Evolutionary conservation across 2,888 invertebrate genomes (phyloP).

Genomic region (Elmis aenea): DNA sequence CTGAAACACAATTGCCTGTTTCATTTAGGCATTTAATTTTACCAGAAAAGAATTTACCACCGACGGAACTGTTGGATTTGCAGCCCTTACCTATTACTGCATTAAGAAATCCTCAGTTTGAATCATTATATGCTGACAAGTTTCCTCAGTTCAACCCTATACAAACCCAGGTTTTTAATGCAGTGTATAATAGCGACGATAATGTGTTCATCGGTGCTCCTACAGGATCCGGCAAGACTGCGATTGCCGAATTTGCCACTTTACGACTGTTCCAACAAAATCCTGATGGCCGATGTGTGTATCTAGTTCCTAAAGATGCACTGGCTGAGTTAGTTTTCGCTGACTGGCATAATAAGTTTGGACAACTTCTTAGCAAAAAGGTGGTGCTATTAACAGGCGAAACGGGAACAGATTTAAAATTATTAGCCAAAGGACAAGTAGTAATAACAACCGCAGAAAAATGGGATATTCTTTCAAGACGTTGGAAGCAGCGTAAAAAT

Average conservation of each 20-base stretch:
- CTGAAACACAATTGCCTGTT: constrained; percentile 93
- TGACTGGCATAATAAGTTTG: constrained; percentile 90
- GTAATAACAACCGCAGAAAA: constrained; percentile 96
- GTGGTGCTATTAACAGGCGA: constrained; percentile 94
- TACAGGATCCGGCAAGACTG: constrained; percentile 88
- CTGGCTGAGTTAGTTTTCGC: constrained; percentile 84
- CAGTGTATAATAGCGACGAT: constrained; percentile 96
- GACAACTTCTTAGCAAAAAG: constrained; percentile 71
- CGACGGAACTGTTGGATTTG: constrained; percentile 93
- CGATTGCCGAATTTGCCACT: constrained; percentile 94
- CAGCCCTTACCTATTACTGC: constrained; percentile 95
- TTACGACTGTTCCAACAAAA: constrained; percentile 75
- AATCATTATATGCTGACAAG: constrained; percentile 76
- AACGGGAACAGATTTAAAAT: constrained; percentile 93
- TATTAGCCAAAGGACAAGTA: constrained; percentile 89
- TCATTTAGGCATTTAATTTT: constrained; percentile 95
- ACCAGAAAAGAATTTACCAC: constrained; percentile 97
- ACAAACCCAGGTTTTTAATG: constrained; percentile 98
- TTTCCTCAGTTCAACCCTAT: constrained; percentile 97
- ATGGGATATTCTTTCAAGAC: constrained; percentile 96
- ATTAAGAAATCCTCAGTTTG: constrained; percentile 79
- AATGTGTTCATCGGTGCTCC: constrained; percentile 96
- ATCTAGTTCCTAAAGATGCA: constrained; percentile 87
- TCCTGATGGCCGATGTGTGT: constrained; percentile 82
- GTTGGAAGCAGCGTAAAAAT: constrained; percentile 99